A percentile compares a stretch with the other conserved stretches of the same genome.
Conservation (phyloP, 37 sponge, comb jelly and placozoan genomes). For the Lycopodina hypogea region DNA sequence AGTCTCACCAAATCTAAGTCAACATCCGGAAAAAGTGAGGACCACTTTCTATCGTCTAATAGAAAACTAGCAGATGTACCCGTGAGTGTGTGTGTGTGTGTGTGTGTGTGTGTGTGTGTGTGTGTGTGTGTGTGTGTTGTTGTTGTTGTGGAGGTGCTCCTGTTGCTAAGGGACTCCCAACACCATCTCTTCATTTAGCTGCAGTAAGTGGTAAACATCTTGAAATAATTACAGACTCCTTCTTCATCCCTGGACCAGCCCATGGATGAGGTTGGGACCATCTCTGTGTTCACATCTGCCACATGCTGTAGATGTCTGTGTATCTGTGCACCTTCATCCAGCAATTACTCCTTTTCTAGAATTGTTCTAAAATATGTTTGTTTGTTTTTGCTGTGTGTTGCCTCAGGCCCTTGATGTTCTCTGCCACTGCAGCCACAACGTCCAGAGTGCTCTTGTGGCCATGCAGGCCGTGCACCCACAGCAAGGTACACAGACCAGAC, state of each 20-base stretch:
- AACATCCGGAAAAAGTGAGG: neutral
- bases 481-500: constrained; percentile 3
- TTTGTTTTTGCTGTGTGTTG: no score
- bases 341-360: neutral
- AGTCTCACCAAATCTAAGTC: neutral
- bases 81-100: neutral
- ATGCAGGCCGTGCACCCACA: neutral
- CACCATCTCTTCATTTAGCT: no score
- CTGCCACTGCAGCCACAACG: constrained; percentile 24
- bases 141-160: neutral
- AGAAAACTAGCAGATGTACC: neutral
- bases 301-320: neutral
- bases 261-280: no score
- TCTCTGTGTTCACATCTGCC: neutral
- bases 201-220: no score
- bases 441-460: constrained; percentile 20
- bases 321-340: neutral
- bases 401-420: constrained; percentile 53
- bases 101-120: no score
- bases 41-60: neutral
- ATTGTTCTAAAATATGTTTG: no score
- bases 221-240: no score
- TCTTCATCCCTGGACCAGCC: no score
- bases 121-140: no score
- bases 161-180: neutral